Evolutionary conservation across 2,113 vertebrate genomes (phyloP).

Genomic region (Pholis gunnellus): DNA sequence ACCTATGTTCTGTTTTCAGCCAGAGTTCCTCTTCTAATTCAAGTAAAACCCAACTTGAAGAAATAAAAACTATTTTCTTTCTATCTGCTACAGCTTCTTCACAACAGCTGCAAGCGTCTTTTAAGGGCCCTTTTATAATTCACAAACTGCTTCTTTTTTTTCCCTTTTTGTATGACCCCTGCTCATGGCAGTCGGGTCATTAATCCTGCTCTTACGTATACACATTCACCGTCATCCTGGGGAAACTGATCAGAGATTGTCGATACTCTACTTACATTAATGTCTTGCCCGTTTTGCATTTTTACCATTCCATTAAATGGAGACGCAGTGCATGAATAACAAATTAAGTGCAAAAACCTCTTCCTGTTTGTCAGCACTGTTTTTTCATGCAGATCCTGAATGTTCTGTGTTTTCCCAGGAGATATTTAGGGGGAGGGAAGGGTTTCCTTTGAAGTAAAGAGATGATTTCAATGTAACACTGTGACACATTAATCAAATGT

Average conservation of each 20-base stretch:
- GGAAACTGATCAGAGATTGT: conserved; percentile 9
- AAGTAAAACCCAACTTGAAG: background rate
- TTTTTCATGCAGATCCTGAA: conserved; percentile 28
- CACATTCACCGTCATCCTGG: conserved; percentile 16
- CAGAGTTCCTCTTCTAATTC: background rate
- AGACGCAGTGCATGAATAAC: conserved; percentile 44
- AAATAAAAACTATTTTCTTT: conserved; percentile 3
- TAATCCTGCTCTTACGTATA: conserved; percentile 57
- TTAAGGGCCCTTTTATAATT: conserved; percentile 40
- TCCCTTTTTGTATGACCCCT: conserved; percentile 5
- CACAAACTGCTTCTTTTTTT: conserved; percentile 6
- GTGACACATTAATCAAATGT: conserved; percentile 21
- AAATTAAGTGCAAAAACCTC: conserved; percentile 37
- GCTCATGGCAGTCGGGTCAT: conserved; percentile 36
- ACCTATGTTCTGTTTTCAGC: background rate
- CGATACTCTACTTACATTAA: conserved; percentile 44
- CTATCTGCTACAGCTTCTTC: background rate
- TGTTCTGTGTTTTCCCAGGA: conserved; percentile 18
- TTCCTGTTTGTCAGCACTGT: conserved; percentile 43
- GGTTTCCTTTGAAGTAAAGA: conserved; percentile 41
- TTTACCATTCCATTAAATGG: conserved; percentile 30
- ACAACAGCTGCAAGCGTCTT: background rate
- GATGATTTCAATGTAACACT: conserved; percentile 19
- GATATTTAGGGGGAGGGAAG: background rate
- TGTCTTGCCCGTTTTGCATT: conserved; percentile 48